Evolutionary conservation across 2,888 invertebrate genomes (phyloP).

Genomic region (Cryptosula pallasiana): DNA sequence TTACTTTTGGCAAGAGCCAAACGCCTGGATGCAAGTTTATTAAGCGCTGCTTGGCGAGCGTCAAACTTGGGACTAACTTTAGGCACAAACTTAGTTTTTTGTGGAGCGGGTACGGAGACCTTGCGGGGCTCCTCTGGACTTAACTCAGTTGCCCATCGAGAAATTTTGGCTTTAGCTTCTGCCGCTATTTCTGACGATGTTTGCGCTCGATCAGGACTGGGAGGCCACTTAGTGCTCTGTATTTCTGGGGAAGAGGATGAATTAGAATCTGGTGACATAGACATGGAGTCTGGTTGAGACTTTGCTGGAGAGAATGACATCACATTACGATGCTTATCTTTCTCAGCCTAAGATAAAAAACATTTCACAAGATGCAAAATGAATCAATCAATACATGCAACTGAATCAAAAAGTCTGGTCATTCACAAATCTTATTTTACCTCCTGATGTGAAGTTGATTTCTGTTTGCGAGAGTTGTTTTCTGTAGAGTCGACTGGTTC

Average conservation of each 20-base stretch:
- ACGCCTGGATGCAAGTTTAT: constrained; percentile 1
- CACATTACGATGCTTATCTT: not conserved
- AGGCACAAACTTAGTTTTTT: constrained; percentile 13
- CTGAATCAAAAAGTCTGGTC: too few species aligned
- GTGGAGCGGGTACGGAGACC: not conserved
- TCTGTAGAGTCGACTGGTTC: not conserved
- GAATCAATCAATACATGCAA: not conserved
- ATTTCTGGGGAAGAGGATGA: not conserved
- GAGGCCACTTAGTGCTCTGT: constrained; percentile 22
- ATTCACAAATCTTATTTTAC: too few species aligned
- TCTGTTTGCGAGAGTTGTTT: not conserved
- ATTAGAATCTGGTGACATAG: not conserved
- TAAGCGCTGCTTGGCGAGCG: constrained; percentile 10
- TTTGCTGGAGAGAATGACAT: constrained; percentile 18
- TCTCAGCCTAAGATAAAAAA: not conserved
- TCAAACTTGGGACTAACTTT: constrained; percentile 20
- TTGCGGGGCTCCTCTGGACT: not conserved
- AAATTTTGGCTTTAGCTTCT: constrained; percentile 8
- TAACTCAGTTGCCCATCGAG: not conserved
- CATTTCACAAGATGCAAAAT: too few species aligned
- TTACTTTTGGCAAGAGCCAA: constrained; percentile 13
- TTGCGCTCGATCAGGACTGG: not conserved
- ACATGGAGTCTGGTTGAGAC: constrained; percentile 13
- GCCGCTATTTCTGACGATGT: not conserved
- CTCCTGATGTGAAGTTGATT: too few species aligned